phyloP scores from a whole-genome alignment of 2,888 invertebrate genomes.

The Tenthredo distinguenda region DNA sequence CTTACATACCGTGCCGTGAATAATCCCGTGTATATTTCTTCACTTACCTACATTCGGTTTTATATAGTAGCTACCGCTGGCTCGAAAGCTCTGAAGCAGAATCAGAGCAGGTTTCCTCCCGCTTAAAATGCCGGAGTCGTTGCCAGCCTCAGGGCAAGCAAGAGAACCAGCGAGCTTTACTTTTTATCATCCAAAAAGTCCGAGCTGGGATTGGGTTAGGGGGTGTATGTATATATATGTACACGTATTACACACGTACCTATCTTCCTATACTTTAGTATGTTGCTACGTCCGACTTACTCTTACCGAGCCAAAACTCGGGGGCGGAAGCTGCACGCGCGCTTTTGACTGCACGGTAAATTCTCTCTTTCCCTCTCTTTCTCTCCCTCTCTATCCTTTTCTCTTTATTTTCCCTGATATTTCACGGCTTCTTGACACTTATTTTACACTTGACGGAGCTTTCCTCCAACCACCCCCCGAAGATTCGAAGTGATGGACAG shows the following conservation, averaged over 20 bases:
- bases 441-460: slow-evolving; percentile 40
- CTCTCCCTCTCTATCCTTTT: neutral
- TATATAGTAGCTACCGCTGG: neutral
- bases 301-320: neutral
- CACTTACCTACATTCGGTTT: slow-evolving; percentile 27
- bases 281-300: neutral
- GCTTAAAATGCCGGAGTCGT: slow-evolving; percentile 46
- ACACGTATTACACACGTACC: neutral
- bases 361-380: neutral
- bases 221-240: neutral
- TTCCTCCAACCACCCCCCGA: neutral
- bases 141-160: slow-evolving; percentile 29
- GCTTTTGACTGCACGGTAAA: neutral
- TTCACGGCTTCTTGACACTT: slow-evolving; percentile 39
- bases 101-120: slow-evolving; percentile 39
- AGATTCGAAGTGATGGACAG: slow-evolving; percentile 6
- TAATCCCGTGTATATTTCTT: slow-evolving; percentile 41
- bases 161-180: slow-evolving; percentile 39
- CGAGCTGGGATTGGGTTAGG: slow-evolving; percentile 19
- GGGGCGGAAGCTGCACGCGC: neutral
- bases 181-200: slow-evolving; percentile 42
- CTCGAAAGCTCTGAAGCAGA: slow-evolving; percentile 25
- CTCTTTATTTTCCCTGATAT: neutral
- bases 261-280: neutral
- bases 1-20: slow-evolving; percentile 41